Base-by-base conservation (phyloP, 2,113 vertebrate genomes). In the Mungos mungo region DNA sequence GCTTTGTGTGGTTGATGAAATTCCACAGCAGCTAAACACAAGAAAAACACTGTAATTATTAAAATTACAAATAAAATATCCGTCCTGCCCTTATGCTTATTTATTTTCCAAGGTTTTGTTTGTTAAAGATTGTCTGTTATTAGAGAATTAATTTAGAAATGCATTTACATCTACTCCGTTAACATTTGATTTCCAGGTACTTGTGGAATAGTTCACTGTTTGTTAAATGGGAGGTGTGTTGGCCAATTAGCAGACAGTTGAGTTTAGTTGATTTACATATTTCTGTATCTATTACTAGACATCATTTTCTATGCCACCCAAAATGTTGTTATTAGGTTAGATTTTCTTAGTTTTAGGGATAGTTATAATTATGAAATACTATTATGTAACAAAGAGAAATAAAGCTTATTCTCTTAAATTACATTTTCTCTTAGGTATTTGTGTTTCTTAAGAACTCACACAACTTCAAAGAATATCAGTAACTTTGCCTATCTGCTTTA, bases 121-220 rank as follows among this genome's bases (percentile, higher is more conserved):
- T 98, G 88, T 96, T 96, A 93, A 85, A 91, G 41, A 85, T 91
- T 88, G 88, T 95, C 95, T 98, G 96, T 98, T 98, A 98, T 95
- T 97, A 90, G 97, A 98, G 98, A 98, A 97, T 98, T 97, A 98
- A 97, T 98, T 94, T 97, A 97, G 95, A 96, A 68, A 96, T 91
- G 82, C 81, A 95, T 96, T 97, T 98, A 97, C 92, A 96, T 96
- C 97, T 97, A 97, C 95, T 96, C 88, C 97, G 85, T 90, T 82
- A 97, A 92, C 94, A 96, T 96, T 97, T 96, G 93, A 96, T 97
- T 97, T 79, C 88, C 85, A 96, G 93, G 96, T 85, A 96, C 63
- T 97, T 96, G 93, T 86, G 90, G 68, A 97, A 89, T 85, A 95
- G 54, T 88, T 96, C 96, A 82, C 65, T 97, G 92, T 96, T 97